phyloP scores from a whole-genome alignment of 2,113 vertebrate genomes.

The Chloroceryle aenea region DNA sequence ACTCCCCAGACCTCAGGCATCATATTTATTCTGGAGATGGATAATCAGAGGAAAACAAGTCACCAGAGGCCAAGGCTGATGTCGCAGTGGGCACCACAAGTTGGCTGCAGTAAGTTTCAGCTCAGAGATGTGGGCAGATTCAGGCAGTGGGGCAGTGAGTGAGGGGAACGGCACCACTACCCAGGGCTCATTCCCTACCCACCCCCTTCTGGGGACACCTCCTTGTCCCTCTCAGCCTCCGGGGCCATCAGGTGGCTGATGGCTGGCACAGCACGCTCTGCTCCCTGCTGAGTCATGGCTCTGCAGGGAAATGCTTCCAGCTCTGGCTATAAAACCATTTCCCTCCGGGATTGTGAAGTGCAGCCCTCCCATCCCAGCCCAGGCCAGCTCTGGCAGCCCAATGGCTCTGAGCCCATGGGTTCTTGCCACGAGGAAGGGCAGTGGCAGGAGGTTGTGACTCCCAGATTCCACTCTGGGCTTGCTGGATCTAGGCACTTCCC shows the following conservation, averaged over 20 bases:
- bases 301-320: conserved; percentile 20
- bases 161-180: neutral
- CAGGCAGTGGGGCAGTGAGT: neutral
- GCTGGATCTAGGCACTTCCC: neutral
- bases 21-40: neutral
- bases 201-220: neutral
- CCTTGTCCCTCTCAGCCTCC: conserved; percentile 38
- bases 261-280: conserved; percentile 34
- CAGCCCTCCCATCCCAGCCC: neutral
- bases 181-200: neutral
- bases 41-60: conserved; percentile 26
- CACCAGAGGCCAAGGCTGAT: neutral
- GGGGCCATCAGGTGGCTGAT: conserved; percentile 62
- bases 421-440: neutral
- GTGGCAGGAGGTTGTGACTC: neutral
- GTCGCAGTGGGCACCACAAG: neutral
- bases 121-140: neutral
- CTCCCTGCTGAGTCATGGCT: conserved; percentile 37
- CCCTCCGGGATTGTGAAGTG: neutral
- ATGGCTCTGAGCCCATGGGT: neutral
- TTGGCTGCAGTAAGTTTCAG: neutral
- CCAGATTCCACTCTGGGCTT: neutral
- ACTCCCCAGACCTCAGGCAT: neutral
- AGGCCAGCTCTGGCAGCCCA: neutral
- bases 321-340: conserved; percentile 30